Percentiles rank a stretch among this genome's conserved stretches.
phyloP scores from a whole-genome alignment of 2,797 vertebrate genomes.

The Rhinichthys osculus region DNA sequence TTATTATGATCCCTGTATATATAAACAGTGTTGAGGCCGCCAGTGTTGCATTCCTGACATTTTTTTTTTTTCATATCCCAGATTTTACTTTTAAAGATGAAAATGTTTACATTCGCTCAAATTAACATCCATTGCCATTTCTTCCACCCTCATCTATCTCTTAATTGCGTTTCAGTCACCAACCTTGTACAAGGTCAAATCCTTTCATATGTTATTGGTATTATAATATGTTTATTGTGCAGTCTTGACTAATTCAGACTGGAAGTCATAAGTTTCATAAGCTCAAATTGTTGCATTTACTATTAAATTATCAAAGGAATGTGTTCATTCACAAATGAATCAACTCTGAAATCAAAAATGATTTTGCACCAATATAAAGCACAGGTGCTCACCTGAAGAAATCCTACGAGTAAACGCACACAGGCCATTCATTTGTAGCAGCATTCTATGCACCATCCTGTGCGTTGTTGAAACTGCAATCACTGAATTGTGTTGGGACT shows the following conservation, averaged over 20 bases:
- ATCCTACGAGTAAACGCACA: not conserved
- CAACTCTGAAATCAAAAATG: not conserved
- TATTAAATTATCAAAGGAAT: not conserved
- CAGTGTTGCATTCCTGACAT: slow-evolving; percentile 23
- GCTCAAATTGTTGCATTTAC: slow-evolving; percentile 1
- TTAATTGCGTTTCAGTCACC: slow-evolving; percentile 25
- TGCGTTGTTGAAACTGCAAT: slow-evolving; percentile 37
- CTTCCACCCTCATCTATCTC: slow-evolving; percentile 9
- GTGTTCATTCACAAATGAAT: not conserved
- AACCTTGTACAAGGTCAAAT: slow-evolving; percentile 1
- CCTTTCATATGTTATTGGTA: slow-evolving; percentile 10
- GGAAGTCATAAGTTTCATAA: not conserved
- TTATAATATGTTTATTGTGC: slow-evolving; percentile 11
- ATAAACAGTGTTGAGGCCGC: slow-evolving; percentile 25
- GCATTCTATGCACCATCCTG: slow-evolving; percentile 39
- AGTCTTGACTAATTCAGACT: slow-evolving; percentile 2
- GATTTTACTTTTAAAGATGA: slow-evolving; percentile 24
- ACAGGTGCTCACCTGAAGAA: slow-evolving; percentile 42
- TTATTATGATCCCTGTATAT: slow-evolving; percentile 8
- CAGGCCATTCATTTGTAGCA: slow-evolving; percentile 15
- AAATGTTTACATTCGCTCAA: slow-evolving; percentile 49
- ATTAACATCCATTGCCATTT: slow-evolving; percentile 4
- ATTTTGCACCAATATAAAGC: slow-evolving; percentile 7
- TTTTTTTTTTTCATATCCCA: slow-evolving; percentile 11
- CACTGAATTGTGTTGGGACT: slow-evolving; percentile 12